Percentiles rank a stretch among this genome's conserved stretches.
These are phyloP conservation scores for Tursiops truncatus DNA, from an alignment of 2,113 vertebrate genomes.

Conservation along the genomic window DNA sequence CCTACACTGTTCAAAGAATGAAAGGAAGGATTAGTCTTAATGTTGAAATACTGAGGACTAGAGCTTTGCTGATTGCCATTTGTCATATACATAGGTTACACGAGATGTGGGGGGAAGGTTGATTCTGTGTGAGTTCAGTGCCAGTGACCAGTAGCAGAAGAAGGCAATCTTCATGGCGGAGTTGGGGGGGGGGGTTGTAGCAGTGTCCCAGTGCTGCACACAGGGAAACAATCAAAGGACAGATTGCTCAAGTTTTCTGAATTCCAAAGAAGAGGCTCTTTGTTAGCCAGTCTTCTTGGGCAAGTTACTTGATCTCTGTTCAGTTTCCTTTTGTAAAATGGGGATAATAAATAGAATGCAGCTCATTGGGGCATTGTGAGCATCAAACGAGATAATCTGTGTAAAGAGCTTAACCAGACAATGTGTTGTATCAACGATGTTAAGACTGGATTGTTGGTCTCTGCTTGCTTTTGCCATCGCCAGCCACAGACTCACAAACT, in stretches of 20 bases:
- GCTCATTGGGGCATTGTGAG: background rate
- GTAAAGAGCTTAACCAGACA: background rate
- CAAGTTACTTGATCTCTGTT: background rate
- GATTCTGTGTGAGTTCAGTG: background rate
- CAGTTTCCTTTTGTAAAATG: background rate
- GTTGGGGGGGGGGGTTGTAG: background rate
- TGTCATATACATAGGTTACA: background rate
- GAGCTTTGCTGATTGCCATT: background rate
- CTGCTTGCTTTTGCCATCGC: background rate
- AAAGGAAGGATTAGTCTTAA: background rate
- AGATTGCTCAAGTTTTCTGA: background rate
- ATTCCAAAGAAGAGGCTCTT: background rate
- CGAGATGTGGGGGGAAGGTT: background rate
- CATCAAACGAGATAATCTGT: background rate
- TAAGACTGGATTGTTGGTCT: background rate
- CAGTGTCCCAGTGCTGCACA: background rate
- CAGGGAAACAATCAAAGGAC: background rate
- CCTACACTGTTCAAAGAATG: background rate
- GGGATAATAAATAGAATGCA: background rate
- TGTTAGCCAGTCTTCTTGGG: background rate
- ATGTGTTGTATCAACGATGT: background rate
- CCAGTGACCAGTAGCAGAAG: background rate
- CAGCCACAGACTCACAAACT: background rate
- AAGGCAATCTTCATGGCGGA: background rate
- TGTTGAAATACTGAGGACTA: constrained; percentile 20